phyloP scores from a whole-genome alignment of 2,888 invertebrate genomes.

The Caenorhabditis macrosperma region DNA sequence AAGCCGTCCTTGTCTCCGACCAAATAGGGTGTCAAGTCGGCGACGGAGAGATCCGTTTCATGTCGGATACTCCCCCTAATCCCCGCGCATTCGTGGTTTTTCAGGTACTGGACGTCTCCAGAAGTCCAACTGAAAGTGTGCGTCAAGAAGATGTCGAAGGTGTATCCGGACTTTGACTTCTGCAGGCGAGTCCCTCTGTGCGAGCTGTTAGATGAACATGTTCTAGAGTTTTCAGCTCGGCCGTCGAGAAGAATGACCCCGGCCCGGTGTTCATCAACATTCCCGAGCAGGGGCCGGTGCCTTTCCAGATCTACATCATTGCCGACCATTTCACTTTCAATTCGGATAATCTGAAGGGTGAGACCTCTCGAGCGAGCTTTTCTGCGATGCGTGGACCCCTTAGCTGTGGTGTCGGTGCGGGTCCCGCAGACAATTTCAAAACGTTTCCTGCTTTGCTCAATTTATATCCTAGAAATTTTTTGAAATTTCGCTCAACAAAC shows the following conservation, averaged over 20 bases:
- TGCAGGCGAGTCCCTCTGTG: conserved; percentile 64
- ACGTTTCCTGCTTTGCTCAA: no score
- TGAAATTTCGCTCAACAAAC: no score
- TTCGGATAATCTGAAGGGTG: conserved; percentile 72
- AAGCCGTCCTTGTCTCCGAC: conserved; percentile 77
- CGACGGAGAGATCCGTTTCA: conserved; percentile 69
- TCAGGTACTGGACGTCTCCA: conserved; percentile 79
- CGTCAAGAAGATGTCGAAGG: conserved; percentile 63
- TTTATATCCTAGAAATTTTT: no score
- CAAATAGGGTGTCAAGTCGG: conserved; percentile 71
- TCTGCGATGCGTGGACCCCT: no score
- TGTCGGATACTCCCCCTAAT: conserved; percentile 52
- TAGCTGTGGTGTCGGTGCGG: no score
- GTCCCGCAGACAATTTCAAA: no score
- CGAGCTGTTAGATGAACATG: not conserved
- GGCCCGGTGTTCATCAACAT: conserved; percentile 78
- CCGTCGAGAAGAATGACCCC: conserved; percentile 77
- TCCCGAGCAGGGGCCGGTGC: conserved; percentile 74
- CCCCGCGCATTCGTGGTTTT: not conserved
- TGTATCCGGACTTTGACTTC: conserved; percentile 76
- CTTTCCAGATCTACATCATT: conserved; percentile 78
- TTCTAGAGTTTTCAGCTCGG: conserved; percentile 61
- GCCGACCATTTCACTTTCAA: conserved; percentile 78
- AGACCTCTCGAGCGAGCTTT: no score
- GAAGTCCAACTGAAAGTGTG: conserved; percentile 77